A percentile compares a stretch with the other conserved stretches of the same genome.
Conservation (phyloP, 2,888 invertebrate genomes). For the Diploptera punctata region DNA sequence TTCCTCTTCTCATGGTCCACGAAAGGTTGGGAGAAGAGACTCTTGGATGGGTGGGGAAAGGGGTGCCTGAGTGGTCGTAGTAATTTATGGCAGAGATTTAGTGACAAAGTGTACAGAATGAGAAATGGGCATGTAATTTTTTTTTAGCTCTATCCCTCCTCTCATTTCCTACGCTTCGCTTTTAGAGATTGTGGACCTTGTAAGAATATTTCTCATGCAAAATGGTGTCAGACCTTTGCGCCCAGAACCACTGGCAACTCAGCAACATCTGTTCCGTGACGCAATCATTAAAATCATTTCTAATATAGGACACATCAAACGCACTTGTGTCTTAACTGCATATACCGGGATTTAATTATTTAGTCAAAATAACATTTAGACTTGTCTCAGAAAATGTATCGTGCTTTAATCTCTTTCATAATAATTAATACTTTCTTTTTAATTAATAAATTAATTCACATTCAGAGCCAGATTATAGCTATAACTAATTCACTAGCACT, state of each 20-base stretch:
- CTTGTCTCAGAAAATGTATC: too few relatives aligned
- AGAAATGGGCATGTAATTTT: conserved; percentile 31
- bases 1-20: conserved; percentile 1
- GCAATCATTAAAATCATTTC: conserved; percentile 7
- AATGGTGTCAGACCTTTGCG: neutral
- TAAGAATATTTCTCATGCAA: conserved; percentile 20
- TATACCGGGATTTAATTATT: too few relatives aligned
- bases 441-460: too few relatives aligned
- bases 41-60: too few relatives aligned
- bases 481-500: too few relatives aligned
- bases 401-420: too few relatives aligned
- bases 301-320: conserved; percentile 5
- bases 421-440: too few relatives aligned
- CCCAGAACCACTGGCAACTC: neutral
- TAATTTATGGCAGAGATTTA: conserved; percentile 28
- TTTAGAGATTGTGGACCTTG: conserved; percentile 20
- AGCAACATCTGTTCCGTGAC: neutral
- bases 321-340: too few relatives aligned
- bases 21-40: neutral
- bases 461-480: too few relatives aligned
- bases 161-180: neutral
- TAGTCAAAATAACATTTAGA: too few relatives aligned
- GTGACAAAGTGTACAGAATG: conserved; percentile 29
- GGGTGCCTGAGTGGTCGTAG: conserved; percentile 4
- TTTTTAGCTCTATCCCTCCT: neutral